A percentile compares a stretch with the other conserved stretches of the same genome.
Evolutionary conservation across 2,797 vertebrate genomes (phyloP).

Genomic region (Acanthurus lineatus): DNA sequence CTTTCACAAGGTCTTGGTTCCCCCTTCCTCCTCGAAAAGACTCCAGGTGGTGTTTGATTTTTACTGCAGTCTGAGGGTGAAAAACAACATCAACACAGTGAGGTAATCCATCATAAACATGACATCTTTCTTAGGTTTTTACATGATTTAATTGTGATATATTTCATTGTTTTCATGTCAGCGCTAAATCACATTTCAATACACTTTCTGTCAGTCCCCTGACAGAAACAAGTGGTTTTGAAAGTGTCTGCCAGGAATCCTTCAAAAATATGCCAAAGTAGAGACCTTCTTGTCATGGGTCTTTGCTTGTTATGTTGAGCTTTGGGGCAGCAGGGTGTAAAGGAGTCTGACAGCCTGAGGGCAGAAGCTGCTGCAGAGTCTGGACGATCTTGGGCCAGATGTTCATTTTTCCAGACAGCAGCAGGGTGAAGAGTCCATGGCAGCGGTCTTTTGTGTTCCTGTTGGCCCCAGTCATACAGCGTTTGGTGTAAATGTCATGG

Average conservation of each 20-base stretch:
- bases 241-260: not conserved
- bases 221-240: not conserved
- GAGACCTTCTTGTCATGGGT: not conserved
- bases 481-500: not conserved
- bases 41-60: constrained; percentile 19
- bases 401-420: too few relatives aligned
- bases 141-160: not conserved
- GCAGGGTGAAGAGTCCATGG: not conserved
- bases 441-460: not conserved
- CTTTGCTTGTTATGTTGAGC: not conserved
- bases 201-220: not conserved
- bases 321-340: not conserved
- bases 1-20: constrained; percentile 1
- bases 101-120: constrained; percentile 22
- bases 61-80: constrained; percentile 1
- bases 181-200: not conserved
- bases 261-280: not conserved
- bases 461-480: not conserved
- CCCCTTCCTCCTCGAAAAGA: not conserved
- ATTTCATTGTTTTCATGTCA: constrained; percentile 1
- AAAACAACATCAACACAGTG: not conserved
- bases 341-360: not conserved
- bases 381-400: not conserved
- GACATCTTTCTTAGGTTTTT: constrained; percentile 8
- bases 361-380: not conserved